A percentile compares a stretch with the other conserved stretches of the same genome.
phyloP scores from a whole-genome alignment of 2,888 invertebrate genomes.

The Brachypalpus laphriformis region DNA sequence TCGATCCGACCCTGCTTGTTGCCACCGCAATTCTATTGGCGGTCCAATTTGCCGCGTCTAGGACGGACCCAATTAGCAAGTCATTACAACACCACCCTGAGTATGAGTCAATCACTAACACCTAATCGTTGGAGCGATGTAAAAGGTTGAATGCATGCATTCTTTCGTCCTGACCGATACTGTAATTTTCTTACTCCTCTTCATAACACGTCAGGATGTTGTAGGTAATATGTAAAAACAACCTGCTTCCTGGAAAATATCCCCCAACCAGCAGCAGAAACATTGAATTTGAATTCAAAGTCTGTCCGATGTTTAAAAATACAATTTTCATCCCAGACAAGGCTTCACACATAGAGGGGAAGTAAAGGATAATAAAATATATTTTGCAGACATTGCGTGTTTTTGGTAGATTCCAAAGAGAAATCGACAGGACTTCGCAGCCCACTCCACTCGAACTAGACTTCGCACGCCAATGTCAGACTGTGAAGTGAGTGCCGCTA shows the following conservation, averaged over 20 bases:
- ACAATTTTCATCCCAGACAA: constrained; percentile 58
- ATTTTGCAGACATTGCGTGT: constrained; percentile 70
- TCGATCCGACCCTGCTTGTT: background rate
- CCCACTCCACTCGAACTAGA: background rate
- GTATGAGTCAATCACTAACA: constrained; percentile 33
- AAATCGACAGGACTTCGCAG: constrained; percentile 60
- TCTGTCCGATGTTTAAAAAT: constrained; percentile 35
- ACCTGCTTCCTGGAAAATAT: constrained; percentile 49
- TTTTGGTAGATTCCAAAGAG: constrained; percentile 51
- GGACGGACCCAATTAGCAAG: constrained; percentile 53
- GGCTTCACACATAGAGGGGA: constrained; percentile 7
- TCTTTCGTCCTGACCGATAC: background rate
- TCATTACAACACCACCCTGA: constrained; percentile 36
- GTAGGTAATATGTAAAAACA: constrained; percentile 41
- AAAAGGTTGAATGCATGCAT: constrained; percentile 28
- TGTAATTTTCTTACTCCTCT: background rate
- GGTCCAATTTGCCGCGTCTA: constrained; percentile 31
- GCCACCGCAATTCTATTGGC: background rate
- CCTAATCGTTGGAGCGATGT: too few relatives aligned
- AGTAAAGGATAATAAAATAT: constrained; percentile 54
- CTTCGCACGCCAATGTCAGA: constrained; percentile 59
- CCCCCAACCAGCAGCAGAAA: constrained; percentile 9
- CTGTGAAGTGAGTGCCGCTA: constrained; percentile 43
- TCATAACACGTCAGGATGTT: constrained; percentile 42
- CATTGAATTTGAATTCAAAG: constrained; percentile 43